Base-by-base conservation (phyloP, 1,140 invertebrate species). In the Micrasema minimum region DNA sequence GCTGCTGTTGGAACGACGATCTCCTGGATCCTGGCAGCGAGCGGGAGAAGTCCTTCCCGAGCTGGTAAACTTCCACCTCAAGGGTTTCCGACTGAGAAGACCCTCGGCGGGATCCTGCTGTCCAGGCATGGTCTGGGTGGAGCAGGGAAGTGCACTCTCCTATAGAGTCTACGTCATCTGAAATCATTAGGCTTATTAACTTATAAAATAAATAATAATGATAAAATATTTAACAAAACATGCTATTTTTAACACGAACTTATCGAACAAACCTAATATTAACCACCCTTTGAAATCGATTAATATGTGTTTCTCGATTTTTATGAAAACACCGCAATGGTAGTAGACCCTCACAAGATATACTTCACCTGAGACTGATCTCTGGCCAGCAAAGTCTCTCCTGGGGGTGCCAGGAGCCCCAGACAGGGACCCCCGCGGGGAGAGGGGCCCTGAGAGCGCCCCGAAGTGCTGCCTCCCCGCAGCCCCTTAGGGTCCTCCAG, bases 71-170 rank as follows among this genome's bases (percentile, higher is more conserved):
- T 78, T 95, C 93, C 22, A 93, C 90, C 79, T 95, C 93, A 18
- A 94, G 84, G 53, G 92, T 91, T 77, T 94, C 93, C 0, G 92
- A 94, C 77, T 94, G 92, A 26, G 91, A 93, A 10, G 93, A 94
- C 20, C 93, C 93, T 37, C 93, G 87, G 59, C 93, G 82, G 0
- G 92, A 93, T 48, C 90, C 90, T 3, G 83, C 87, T 23, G 89
- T 87, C 87, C 89, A 94, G 0, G 93, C 93, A 78, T 93, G 90
- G 82, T 95, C 93, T 0, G 93, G 93, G 82, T 95, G 93, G 10
- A 94, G 83, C 66, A 93, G 85, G 50, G 90, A 90, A 0, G 88
- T 86, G 53, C 88, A 88, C 83, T 91, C 87, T 57, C 89, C 88
- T 75, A 92, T 91, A 4, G 89, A 90, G 72, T 91, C 90, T 31